Evolutionary conservation across 2,888 invertebrate genomes (phyloP).

Genomic region (Antheraea yamamai): DNA sequence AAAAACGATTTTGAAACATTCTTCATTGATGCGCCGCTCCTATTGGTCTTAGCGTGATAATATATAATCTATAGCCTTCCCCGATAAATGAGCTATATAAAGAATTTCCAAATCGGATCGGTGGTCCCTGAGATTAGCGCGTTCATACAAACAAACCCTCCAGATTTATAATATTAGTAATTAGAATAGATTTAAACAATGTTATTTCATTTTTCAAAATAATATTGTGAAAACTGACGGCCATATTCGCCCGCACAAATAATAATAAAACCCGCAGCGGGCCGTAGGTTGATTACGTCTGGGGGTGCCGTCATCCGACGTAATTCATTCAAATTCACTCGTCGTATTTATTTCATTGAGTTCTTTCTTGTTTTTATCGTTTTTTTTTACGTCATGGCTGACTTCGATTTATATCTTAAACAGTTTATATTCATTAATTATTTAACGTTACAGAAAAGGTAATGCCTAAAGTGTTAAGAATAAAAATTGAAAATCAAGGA

Average conservation of each 20-base stretch:
- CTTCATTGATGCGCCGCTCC: too few species aligned
- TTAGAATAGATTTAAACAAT: background rate
- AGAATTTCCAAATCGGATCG: too few species aligned
- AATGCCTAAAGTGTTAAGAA: too few species aligned
- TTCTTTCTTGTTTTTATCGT: constrained; percentile 71
- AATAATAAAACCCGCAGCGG: constrained; percentile 8
- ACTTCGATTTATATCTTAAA: background rate
- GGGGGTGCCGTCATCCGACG: constrained; percentile 26
- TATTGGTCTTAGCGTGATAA: too few species aligned
- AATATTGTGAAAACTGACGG: background rate
- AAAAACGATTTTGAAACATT: too few species aligned
- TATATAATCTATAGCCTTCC: too few species aligned
- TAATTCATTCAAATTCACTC: constrained; percentile 65
- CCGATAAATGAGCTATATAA: too few species aligned
- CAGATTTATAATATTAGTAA: too few species aligned
- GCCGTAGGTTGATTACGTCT: constrained; percentile 24
- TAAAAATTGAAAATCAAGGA: too few species aligned
- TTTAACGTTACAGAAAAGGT: too few species aligned
- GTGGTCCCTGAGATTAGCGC: too few species aligned
- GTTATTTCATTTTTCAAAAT: background rate
- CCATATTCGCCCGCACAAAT: background rate
- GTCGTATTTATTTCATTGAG: constrained; percentile 68
- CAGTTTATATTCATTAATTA: background rate
- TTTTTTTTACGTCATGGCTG: background rate
- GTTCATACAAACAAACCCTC: too few species aligned